Percentiles rank a stretch among this genome's conserved stretches.
phyloP scores from a whole-genome alignment of 2,113 vertebrate genomes.

The Euleptes europaea region DNA sequence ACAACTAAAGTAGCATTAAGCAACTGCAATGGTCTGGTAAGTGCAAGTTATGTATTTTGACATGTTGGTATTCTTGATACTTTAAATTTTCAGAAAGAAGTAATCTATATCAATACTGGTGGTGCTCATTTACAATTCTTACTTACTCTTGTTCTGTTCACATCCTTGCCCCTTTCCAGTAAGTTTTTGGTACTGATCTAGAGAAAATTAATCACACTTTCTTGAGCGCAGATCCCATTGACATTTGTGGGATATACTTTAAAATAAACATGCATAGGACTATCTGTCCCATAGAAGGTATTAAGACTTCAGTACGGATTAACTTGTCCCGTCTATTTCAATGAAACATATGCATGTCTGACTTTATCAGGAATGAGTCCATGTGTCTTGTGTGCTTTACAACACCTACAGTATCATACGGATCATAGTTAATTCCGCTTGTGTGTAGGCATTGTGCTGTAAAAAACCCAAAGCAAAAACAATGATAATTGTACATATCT shows the following conservation, averaged over 20 bases:
- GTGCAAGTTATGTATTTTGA: slow-evolving; percentile 64
- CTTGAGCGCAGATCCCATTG: background rate
- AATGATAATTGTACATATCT: background rate
- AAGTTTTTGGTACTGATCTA: background rate
- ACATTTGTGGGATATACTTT: background rate
- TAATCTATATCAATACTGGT: background rate
- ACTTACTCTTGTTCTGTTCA: background rate
- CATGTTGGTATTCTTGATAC: background rate
- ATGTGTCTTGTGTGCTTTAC: background rate
- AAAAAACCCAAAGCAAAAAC: background rate
- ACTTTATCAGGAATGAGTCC: background rate
- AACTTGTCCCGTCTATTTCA: background rate
- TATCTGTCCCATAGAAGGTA: background rate
- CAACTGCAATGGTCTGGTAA: slow-evolving; percentile 97
- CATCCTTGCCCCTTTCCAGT: background rate
- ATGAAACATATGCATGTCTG: background rate
- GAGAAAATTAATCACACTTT: background rate
- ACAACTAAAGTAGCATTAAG: slow-evolving; percentile 93
- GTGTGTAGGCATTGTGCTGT: background rate
- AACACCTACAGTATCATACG: background rate
- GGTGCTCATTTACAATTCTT: background rate
- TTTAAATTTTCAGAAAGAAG: slow-evolving; percentile 14
- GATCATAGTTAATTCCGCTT: background rate
- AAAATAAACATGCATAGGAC: background rate
- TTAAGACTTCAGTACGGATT: background rate